Evolutionary conservation across 2,888 invertebrate species (phyloP).

Genomic region (Trissolcus brochymenae): DNA sequence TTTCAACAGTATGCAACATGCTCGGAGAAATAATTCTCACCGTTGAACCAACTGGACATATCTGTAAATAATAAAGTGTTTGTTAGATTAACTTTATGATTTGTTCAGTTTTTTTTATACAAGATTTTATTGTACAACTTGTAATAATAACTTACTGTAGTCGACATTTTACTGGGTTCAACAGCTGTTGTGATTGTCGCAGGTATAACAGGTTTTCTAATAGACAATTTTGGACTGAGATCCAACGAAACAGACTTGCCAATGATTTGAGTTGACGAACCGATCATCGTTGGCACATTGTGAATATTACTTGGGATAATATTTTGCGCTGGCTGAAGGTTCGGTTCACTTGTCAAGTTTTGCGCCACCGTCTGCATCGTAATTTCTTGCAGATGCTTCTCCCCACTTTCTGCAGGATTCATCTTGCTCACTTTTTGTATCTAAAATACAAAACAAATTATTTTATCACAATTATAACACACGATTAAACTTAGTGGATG

Average conservation of each 20-base stretch:
- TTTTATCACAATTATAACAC: not conserved
- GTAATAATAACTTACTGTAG: slow-evolving; percentile 60
- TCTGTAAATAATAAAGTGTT: slow-evolving; percentile 60
- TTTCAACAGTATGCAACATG: slow-evolving; percentile 70
- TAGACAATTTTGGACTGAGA: slow-evolving; percentile 70
- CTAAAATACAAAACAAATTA: not conserved
- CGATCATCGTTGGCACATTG: slow-evolving; percentile 69
- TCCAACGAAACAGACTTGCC: slow-evolving; percentile 73
- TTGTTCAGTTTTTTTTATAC: not conserved
- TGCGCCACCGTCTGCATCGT: slow-evolving; percentile 68
- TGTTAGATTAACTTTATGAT: not conserved
- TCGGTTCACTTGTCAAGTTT: slow-evolving; percentile 71
- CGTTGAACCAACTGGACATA: slow-evolving; percentile 72
- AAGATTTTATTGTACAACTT: too few species aligned
- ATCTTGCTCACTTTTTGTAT: slow-evolving; percentile 23
- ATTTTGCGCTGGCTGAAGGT: slow-evolving; percentile 65
- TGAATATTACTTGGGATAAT: slow-evolving; percentile 70
- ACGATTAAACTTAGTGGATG: too few species aligned
- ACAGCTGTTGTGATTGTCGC: slow-evolving; percentile 66
- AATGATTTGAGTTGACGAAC: slow-evolving; percentile 66
- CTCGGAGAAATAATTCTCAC: slow-evolving; percentile 73
- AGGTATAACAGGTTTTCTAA: slow-evolving; percentile 71
- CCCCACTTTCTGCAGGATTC: slow-evolving; percentile 63
- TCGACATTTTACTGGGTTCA: slow-evolving; percentile 71
- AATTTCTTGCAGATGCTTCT: slow-evolving; percentile 69